phyloP scores from a whole-genome alignment of 2,113 vertebrate species.

The Canis aureus region DNA sequence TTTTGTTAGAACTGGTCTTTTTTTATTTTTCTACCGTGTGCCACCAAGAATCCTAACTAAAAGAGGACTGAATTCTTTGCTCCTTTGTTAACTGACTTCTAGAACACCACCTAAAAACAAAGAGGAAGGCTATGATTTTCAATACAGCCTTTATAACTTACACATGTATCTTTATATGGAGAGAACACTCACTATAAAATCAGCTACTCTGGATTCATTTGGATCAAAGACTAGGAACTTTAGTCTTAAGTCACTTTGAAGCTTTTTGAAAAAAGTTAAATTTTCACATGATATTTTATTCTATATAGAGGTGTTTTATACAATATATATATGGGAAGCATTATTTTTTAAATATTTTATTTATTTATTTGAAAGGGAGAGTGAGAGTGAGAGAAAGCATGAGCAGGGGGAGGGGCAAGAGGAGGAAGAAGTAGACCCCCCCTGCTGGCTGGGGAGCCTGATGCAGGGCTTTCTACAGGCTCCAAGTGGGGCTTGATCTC shows the following conservation, averaged over 20 bases:
- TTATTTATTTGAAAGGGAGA: too few species aligned
- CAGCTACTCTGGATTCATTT: slow-evolving; percentile 7
- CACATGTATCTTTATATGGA: not conserved
- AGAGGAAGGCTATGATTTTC: slow-evolving; percentile 9
- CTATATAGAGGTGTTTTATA: not conserved
- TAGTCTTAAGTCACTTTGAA: slow-evolving; percentile 32
- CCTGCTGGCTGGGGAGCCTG: too few species aligned
- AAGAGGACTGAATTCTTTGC: not conserved
- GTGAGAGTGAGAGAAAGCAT: too few species aligned
- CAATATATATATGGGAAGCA: not conserved
- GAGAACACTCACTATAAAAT: slow-evolving; percentile 12
- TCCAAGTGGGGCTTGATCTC: too few species aligned
- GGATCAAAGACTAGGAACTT: not conserved
- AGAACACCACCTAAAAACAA: not conserved
- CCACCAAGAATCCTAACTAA: not conserved
- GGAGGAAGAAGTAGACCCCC: too few species aligned
- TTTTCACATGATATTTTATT: slow-evolving; percentile 24
- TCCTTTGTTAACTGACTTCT: not conserved
- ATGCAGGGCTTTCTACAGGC: too few species aligned
- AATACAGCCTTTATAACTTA: not conserved
- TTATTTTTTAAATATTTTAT: too few species aligned
- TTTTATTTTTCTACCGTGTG: not conserved
- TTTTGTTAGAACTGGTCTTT: not conserved
- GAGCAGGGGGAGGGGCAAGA: too few species aligned
- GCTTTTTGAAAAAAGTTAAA: not conserved